These are phyloP conservation scores for Coturnix japonica DNA, from an alignment of 2,113 vertebrate genomes.

Conservation along the genomic window DNA sequence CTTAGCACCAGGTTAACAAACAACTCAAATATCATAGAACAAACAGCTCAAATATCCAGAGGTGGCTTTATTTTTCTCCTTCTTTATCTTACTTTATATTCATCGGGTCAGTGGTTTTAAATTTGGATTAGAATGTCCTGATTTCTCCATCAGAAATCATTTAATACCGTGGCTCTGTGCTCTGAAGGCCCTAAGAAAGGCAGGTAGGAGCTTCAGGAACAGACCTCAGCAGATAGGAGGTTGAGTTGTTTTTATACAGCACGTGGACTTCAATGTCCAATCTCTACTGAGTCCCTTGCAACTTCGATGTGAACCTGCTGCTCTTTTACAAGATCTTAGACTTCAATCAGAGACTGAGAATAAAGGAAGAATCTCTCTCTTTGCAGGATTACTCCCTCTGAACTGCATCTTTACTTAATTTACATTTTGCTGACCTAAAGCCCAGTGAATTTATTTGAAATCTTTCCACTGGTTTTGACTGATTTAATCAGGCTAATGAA, in stretches of 20 bases:
- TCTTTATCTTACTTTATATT: not conserved
- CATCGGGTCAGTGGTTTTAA: not conserved
- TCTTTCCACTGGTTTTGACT: constrained; percentile 4
- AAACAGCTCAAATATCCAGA: not conserved
- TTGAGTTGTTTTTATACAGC: not conserved
- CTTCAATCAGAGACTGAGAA: not conserved
- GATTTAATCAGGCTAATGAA: constrained; percentile 32
- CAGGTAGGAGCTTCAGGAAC: not conserved
- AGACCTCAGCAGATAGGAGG: not conserved
- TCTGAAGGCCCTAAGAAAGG: not conserved
- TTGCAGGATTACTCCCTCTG: not conserved
- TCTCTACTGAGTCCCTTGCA: not conserved
- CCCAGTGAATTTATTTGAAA: not conserved
- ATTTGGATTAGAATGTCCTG: not conserved
- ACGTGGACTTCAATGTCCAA: not conserved
- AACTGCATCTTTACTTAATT: not conserved
- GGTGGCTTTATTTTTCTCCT: not conserved
- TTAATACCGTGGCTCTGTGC: not conserved
- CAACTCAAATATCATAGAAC: not conserved
- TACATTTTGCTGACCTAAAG: constrained; percentile 14
- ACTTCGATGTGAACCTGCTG: not conserved
- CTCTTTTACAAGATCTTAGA: not conserved
- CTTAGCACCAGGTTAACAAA: not conserved
- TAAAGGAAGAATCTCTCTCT: not conserved
- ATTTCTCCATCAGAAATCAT: not conserved